phyloP scores from a whole-genome alignment of 1,140 invertebrate species.

The Atta cephalotes region DNA sequence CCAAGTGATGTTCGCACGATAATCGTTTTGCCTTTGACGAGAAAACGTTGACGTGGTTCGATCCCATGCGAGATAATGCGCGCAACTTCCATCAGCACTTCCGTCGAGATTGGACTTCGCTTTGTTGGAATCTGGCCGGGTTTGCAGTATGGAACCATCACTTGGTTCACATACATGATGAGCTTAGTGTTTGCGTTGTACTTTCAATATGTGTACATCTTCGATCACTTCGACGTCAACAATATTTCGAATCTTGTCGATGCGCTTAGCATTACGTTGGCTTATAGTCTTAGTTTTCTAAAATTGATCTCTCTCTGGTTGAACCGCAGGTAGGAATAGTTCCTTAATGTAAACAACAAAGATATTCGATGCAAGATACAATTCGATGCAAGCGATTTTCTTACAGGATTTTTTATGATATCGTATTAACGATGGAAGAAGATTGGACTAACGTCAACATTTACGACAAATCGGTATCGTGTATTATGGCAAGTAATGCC shows the following conservation, averaged over 20 bases:
- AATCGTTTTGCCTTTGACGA: constrained; percentile 10
- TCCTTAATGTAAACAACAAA: background rate
- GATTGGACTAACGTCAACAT: constrained; percentile 44
- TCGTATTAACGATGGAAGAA: constrained; percentile 36
- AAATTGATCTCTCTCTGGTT: constrained; percentile 65
- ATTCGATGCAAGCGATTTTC: background rate
- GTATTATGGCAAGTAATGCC: constrained; percentile 41
- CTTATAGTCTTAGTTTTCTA: constrained; percentile 48
- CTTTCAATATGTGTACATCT: constrained; percentile 66
- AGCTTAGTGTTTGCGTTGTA: background rate
- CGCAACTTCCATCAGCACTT: constrained; percentile 36
- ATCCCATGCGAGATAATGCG: constrained; percentile 38
- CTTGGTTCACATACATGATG: constrained; percentile 32
- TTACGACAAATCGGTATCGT: background rate
- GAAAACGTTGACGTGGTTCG: background rate
- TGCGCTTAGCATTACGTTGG: constrained; percentile 47
- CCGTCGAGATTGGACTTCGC: constrained; percentile 49
- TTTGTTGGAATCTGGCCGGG: constrained; percentile 59
- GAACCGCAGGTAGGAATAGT: constrained; percentile 53
- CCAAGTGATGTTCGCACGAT: background rate
- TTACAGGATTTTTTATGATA: constrained; percentile 54
- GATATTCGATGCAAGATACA: background rate
- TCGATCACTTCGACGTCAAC: constrained; percentile 1
- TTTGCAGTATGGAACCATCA: constrained; percentile 5
- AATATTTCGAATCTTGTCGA: constrained; percentile 57